Base-by-base conservation (phyloP, 2,113 vertebrate genomes). In the Naja naja region DNA sequence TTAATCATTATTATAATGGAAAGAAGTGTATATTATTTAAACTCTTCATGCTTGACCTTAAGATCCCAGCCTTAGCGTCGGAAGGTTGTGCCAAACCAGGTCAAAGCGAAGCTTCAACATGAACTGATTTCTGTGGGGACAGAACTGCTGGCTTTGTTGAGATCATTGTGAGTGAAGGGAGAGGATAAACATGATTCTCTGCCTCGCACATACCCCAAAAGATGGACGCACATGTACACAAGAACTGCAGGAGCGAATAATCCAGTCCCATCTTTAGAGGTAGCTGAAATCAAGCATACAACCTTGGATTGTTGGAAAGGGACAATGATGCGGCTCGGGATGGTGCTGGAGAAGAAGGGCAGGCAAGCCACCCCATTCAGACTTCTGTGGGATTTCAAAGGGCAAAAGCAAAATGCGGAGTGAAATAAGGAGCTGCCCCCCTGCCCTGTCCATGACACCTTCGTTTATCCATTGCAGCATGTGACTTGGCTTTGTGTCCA, bases 111-210 rank as follows among this genome's bases (percentile, higher is more conserved):
- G 1, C 58, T 22, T 91, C n/a, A 87, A 91, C 5, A 1, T 52
- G 1, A 0, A 90, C 85, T 92, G 92, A 93, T 93, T 93, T 91
- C 23, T 64, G 16, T 27, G 3, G 90, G 95, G 93, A 4, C 87
- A 8, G 2, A 2, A 3, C 27, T 6, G 23, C 7, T 85, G 55
- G 39, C 9, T 23, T 88, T 1, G 74, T 58, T 1, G 55, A 45
- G 20, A 87, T 8, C 4, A 0, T 54, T 89, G 88, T 64, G 85
- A 93, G 91, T 93, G 95, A 94, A 96, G 88, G n/a, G 18, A 69
- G 53, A 1, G 27, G 64, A 18, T 0, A 0, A 43, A 20, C 5
- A 20, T 0, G 11, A 43, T 22, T 39, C 45, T 49, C 85, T 30
- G 10, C 10, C 85, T n/a, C 34, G 10, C 11, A 12, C 27, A 20